Conservation (phyloP, 1,140 invertebrate species). For the Streblospio benedicti region DNA sequence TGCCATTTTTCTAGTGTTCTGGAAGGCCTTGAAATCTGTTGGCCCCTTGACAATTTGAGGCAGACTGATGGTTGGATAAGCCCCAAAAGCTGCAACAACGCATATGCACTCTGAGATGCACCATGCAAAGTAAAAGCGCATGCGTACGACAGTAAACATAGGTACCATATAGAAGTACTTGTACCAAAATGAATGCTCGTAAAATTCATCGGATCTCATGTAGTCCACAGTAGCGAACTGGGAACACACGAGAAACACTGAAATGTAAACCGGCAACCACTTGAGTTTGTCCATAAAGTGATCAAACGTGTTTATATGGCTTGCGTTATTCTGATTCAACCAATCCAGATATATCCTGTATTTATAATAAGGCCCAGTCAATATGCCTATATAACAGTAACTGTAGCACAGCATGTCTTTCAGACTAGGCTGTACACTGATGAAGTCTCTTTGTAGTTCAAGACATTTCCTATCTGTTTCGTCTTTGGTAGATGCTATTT, state of each 20-base stretch:
- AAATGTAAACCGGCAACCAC: conserved; percentile 58
- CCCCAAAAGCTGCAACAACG: conserved; percentile 77
- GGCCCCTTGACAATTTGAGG: conserved; percentile 74
- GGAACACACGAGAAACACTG: conserved; percentile 56
- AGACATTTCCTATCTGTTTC: conserved; percentile 20
- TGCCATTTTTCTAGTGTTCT: conserved; percentile 23
- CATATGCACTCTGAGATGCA: conserved; percentile 84
- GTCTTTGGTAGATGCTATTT: conserved; percentile 26
- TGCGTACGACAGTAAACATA: conserved; percentile 76
- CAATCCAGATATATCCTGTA: conserved; percentile 78
- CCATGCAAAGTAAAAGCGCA: conserved; percentile 82
- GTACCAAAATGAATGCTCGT: conserved; percentile 53
- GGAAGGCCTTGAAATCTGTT: conserved; percentile 49
- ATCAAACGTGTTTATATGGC: conserved; percentile 56
- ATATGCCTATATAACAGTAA: conserved; percentile 75
- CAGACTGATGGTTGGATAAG: conserved; percentile 67
- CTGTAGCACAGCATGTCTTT: conserved; percentile 71
- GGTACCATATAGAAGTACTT: conserved; percentile 76
- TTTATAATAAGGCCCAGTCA: conserved; percentile 83
- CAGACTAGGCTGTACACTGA: conserved; percentile 50
- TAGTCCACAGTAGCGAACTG: conserved; percentile 59
- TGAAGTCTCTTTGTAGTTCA: conserved; percentile 28
- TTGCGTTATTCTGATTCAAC: conserved; percentile 59
- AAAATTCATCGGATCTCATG: conserved; percentile 41
- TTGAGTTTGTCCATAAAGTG: conserved; percentile 59